A percentile compares a stretch with the other conserved stretches of the same genome.
Evolutionary conservation across 2,113 vertebrate species (phyloP).

Genomic region (Centrocercus urophasianus): DNA sequence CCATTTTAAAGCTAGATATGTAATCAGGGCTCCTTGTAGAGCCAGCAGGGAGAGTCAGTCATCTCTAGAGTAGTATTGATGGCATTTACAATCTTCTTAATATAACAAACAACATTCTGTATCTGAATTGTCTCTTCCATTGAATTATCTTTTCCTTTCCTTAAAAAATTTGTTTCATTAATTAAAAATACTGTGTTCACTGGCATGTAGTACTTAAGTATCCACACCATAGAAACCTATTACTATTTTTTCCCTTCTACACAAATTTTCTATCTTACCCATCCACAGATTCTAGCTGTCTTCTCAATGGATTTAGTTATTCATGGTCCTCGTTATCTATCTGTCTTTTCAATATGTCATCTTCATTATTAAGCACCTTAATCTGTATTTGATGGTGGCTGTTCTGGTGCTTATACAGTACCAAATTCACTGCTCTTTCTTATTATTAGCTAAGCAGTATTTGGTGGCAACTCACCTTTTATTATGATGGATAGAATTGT

Average conservation of each 20-base stretch:
- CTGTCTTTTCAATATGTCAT: background rate
- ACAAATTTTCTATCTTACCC: background rate
- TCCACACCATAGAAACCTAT: background rate
- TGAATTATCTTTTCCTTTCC: background rate
- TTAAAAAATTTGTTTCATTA: background rate
- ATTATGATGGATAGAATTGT: background rate
- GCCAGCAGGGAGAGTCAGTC: fast-evolving
- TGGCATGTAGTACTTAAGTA: background rate
- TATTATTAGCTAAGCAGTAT: background rate
- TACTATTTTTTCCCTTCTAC: background rate
- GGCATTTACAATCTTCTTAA: background rate
- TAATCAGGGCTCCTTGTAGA: fast-evolving
- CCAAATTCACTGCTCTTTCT: background rate
- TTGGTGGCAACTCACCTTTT: background rate
- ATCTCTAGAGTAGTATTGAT: background rate
- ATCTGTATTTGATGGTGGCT: background rate
- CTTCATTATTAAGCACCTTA: background rate
- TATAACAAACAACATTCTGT: background rate
- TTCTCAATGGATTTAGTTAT: background rate
- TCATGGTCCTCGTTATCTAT: background rate
- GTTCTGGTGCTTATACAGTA: background rate
- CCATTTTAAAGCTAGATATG: background rate
- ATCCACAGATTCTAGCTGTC: background rate
- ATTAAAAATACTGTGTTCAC: background rate
- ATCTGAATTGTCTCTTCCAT: background rate